Evolutionary conservation across 2,888 invertebrate genomes (phyloP).

Genomic region (Mylabris sibirica): DNA sequence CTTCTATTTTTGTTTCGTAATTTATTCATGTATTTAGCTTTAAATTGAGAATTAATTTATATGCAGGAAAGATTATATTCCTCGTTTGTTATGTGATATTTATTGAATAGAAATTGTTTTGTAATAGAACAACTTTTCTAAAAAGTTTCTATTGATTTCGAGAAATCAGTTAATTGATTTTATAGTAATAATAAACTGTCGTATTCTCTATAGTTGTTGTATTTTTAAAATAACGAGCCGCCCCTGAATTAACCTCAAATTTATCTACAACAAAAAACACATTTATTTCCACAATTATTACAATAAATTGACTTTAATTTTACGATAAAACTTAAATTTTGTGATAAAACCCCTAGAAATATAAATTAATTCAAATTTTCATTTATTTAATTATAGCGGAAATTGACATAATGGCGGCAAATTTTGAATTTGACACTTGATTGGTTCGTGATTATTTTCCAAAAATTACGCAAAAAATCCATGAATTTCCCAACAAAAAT

Average conservation of each 20-base stretch:
- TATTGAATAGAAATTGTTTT: slow-evolving; percentile 4
- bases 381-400: not conserved
- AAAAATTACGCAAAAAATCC: not conserved
- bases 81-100: slow-evolving; percentile 9
- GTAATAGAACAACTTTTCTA: not conserved
- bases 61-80: not conserved
- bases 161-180: not conserved
- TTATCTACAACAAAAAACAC: not conserved
- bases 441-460: not conserved
- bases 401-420: not conserved
- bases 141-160: not conserved
- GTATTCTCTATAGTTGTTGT: not conserved
- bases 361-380: too few species aligned
- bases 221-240: not conserved
- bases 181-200: not conserved
- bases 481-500: not conserved
- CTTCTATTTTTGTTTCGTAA: not conserved
- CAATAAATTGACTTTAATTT: too few species aligned
- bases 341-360: too few species aligned
- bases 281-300: not conserved
- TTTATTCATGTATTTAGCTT: not conserved
- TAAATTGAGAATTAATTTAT: not conserved
- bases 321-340: too few species aligned
- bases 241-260: slow-evolving; percentile 1
- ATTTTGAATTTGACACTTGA: not conserved